phyloP scores from a whole-genome alignment of 2,113 vertebrate species.

The Dipodomys stephensi region DNA sequence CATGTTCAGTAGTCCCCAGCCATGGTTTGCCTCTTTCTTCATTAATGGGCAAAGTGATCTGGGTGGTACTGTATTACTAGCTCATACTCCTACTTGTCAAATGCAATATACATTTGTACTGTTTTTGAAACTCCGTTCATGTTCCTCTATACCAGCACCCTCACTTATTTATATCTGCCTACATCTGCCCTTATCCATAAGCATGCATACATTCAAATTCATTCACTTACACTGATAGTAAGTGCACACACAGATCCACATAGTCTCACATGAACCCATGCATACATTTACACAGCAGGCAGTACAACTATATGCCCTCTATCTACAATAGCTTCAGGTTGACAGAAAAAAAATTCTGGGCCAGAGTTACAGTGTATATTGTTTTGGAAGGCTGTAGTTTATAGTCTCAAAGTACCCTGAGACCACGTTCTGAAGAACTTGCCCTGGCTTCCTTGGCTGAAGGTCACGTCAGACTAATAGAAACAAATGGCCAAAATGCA shows the following conservation, averaged over 20 bases:
- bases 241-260: neutral
- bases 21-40: neutral
- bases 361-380: neutral
- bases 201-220: neutral
- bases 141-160: neutral
- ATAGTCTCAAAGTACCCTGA: neutral
- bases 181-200: neutral
- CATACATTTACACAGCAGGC: neutral
- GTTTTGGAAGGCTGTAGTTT: conserved; percentile 22
- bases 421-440: neutral
- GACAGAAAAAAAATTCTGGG: neutral
- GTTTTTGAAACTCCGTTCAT: neutral
- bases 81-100: neutral
- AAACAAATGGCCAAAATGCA: conserved; percentile 5
- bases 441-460: neutral
- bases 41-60: neutral
- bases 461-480: neutral
- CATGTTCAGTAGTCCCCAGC: conserved; percentile 77
- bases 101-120: neutral
- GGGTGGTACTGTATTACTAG: neutral
- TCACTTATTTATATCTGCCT: neutral
- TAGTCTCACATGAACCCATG: neutral
- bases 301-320: neutral
- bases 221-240: neutral
- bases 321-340: neutral